Evolutionary conservation across 1,140 invertebrate genomes (phyloP).

Genomic region (Pachyrhynchus sulphureomaculatus): DNA sequence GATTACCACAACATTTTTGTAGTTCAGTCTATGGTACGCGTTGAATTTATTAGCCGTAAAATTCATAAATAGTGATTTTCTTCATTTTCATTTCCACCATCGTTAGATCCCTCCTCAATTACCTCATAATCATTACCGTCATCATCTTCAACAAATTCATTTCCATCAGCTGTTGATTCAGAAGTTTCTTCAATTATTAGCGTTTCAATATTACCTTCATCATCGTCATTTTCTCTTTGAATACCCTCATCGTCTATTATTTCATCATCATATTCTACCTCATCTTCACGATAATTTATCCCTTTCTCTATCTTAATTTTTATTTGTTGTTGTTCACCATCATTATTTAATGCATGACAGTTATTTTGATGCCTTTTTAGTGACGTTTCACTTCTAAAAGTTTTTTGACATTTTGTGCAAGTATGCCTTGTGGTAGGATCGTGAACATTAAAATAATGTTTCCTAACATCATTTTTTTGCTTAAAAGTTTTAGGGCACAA

Average conservation of each 20-base stretch:
- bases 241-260: too few species aligned
- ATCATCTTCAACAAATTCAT: not conserved
- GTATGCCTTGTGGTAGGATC: not conserved
- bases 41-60: not conserved
- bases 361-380: not conserved
- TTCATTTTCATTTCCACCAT: not conserved
- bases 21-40: not conserved
- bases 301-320: too few species aligned
- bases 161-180: not conserved
- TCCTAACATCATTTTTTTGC: slow-evolving; percentile 13
- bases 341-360: not conserved
- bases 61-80: not conserved
- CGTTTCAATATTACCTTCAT: not conserved
- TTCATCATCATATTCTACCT: too few species aligned
- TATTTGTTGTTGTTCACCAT: not conserved
- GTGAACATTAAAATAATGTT: slow-evolving; percentile 23
- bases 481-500: slow-evolving; percentile 64
- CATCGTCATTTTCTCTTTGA: not conserved
- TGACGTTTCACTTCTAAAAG: not conserved
- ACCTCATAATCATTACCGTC: not conserved
- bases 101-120: not conserved
- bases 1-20: not conserved
- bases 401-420: not conserved
- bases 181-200: not conserved
- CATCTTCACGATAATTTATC: too few species aligned